These are phyloP conservation scores for Allobates femoralis DNA, from an alignment of 2,797 vertebrate genomes.

Conservation along the genomic window DNA sequence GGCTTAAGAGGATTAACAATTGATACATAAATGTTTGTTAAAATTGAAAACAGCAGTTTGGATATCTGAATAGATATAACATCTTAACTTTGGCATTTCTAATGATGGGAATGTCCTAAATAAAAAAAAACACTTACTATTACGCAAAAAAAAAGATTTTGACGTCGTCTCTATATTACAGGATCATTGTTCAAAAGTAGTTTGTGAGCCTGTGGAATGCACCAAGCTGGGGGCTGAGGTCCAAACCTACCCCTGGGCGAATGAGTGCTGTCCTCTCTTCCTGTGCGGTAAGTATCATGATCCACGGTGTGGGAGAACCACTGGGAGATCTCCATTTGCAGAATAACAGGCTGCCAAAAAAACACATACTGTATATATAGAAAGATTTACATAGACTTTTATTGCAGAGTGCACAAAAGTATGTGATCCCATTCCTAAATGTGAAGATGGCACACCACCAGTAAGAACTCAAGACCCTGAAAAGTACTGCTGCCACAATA, in stretches of 20 bases:
- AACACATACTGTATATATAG: too few species aligned
- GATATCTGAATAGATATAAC: background rate
- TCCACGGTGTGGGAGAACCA: too few species aligned
- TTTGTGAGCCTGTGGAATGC: background rate
- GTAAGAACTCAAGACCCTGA: too few species aligned
- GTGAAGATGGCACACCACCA: too few species aligned
- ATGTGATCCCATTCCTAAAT: too few species aligned
- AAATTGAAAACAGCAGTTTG: background rate
- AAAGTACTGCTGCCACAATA: too few species aligned
- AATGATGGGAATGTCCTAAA: background rate
- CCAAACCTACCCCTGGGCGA: background rate
- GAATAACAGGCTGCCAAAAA: too few species aligned
- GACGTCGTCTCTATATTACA: background rate
- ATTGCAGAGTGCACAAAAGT: too few species aligned
- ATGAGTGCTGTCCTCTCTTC: background rate
- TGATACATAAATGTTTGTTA: too few species aligned
- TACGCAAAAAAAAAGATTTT: background rate
- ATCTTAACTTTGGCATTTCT: background rate
- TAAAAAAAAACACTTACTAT: background rate
- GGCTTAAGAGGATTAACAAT: too few species aligned
- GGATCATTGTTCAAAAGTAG: background rate
- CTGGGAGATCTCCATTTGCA: too few species aligned
- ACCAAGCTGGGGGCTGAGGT: background rate
- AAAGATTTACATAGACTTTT: too few species aligned
- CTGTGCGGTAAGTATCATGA: conserved; percentile 15